Evolutionary conservation across 2,797 vertebrate genomes (phyloP).

Genomic region (Anguilla obscura): DNA sequence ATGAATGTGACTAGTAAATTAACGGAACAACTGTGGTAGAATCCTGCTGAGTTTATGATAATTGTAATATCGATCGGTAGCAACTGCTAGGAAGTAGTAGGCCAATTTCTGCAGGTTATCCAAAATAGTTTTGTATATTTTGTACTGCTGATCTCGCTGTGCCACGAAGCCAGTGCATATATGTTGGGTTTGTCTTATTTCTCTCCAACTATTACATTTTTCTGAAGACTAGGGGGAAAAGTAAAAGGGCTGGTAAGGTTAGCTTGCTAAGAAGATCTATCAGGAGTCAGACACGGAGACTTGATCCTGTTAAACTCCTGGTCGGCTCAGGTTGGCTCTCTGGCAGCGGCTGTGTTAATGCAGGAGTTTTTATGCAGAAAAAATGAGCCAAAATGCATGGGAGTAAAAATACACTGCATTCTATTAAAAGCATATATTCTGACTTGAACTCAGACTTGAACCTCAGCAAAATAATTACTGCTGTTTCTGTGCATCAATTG

Average conservation of each 20-base stretch:
- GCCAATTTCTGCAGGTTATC: not conserved
- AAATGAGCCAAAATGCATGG: no score
- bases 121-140: not conserved
- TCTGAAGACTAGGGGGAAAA: not conserved
- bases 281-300: not conserved
- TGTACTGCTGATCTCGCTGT: not conserved
- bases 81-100: not conserved
- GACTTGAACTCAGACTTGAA: no score
- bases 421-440: no score
- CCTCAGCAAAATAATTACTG: no score
- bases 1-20: not conserved
- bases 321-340: not conserved
- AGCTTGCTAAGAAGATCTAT: not conserved
- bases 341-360: no score
- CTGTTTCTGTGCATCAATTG: no score
- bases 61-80: not conserved
- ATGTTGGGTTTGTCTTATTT: not conserved
- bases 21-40: not conserved
- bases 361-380: no score
- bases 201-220: not conserved
- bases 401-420: no score
- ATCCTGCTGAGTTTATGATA: not conserved
- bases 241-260: not conserved
- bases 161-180: not conserved
- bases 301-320: not conserved